Conservation (phyloP, 2,113 vertebrate species). For the Neolamprologus cancellatus region DNA sequence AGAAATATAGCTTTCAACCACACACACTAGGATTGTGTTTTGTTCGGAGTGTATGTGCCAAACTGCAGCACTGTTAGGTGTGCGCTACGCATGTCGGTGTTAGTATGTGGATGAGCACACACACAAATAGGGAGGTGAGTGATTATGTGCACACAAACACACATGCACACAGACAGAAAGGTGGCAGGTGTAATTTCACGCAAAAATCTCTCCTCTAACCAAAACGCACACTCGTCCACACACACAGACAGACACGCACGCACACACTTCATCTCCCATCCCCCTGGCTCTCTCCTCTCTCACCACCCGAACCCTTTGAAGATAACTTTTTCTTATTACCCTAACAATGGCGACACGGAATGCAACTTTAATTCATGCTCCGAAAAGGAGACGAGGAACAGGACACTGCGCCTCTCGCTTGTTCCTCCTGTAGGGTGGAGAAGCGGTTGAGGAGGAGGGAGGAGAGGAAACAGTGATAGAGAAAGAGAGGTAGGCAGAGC, state of each 20-base stretch:
- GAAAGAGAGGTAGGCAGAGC: constrained; percentile 4
- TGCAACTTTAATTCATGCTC: constrained; percentile 71
- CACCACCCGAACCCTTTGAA: constrained; percentile 71
- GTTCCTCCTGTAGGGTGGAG: constrained; percentile 46
- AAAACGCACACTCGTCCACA: constrained; percentile 5
- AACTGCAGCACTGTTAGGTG: background rate
- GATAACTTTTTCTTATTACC: constrained; percentile 80
- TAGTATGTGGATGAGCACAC: background rate
- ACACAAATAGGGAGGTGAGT: background rate
- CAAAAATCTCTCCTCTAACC: constrained; percentile 36
- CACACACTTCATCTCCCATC: constrained; percentile 26
- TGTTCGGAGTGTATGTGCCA: background rate
- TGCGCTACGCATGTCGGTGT: background rate
- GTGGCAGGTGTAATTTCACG: constrained; percentile 82
- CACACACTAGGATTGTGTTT: background rate
- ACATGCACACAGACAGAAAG: constrained; percentile 22
- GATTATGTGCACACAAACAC: constrained; percentile 6
- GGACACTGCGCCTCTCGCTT: constrained; percentile 33
- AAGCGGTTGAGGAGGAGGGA: background rate
- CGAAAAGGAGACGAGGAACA: constrained; percentile 48
- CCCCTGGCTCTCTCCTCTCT: constrained; percentile 50
- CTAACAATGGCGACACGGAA: constrained; percentile 70
- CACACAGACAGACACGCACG: background rate
- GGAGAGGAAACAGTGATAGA: constrained; percentile 1
- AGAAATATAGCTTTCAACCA: constrained; percentile 22